Conservation (phyloP, 2,113 vertebrate species). For the Peromyscus polionotus region DNA sequence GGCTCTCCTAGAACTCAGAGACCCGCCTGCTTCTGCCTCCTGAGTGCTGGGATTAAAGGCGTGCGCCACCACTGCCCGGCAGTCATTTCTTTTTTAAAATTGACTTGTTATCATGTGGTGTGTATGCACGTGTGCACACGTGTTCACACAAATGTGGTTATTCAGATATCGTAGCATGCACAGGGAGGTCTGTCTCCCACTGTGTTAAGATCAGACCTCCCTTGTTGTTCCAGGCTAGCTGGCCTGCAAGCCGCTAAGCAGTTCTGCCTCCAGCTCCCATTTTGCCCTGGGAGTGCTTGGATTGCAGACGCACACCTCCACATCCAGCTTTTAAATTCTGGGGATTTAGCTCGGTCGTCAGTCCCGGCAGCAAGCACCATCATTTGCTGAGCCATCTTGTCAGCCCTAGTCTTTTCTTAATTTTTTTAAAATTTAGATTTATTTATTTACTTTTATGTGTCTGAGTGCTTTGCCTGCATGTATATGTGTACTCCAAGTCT, state of each 20-base stretch:
- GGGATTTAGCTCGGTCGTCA: neutral
- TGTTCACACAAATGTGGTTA: too few species aligned
- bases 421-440: neutral
- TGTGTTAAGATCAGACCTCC: neutral
- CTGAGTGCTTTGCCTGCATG: neutral
- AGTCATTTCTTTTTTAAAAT: neutral
- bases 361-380: neutral
- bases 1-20: neutral
- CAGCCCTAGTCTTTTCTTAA: neutral
- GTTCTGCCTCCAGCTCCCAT: neutral
- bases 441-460: neutral
- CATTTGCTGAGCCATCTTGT: neutral
- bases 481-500: neutral
- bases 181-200: neutral
- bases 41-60: neutral
- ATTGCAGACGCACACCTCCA: neutral
- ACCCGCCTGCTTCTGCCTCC: neutral
- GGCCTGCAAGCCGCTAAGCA: neutral
- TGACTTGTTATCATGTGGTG: neutral
- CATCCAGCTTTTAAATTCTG: neutral
- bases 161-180: neutral
- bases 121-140: neutral
- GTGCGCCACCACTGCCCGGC: fast-evolving
- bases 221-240: neutral
- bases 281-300: neutral